Percentiles rank a stretch among this genome's conserved stretches.
phyloP scores from a whole-genome alignment of 1,140 invertebrate genomes.

The Pogonomyrmex californicus region DNA sequence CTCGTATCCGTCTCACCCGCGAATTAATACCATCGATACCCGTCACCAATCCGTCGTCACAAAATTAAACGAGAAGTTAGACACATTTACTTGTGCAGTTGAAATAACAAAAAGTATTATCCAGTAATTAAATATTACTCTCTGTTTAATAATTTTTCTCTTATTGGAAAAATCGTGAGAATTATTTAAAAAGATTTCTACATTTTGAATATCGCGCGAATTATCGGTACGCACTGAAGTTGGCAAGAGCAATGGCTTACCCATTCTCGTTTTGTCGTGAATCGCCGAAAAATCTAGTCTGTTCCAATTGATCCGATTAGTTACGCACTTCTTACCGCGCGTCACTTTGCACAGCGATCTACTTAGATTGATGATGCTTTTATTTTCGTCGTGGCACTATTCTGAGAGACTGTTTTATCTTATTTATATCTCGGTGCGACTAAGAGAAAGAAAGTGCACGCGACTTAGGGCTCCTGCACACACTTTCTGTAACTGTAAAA shows the following conservation, averaged over 20 bases:
- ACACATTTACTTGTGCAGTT: not conserved
- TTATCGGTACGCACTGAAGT: not conserved
- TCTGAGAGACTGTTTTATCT: conserved; percentile 32
- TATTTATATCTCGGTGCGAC: conserved; percentile 29
- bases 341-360: not conserved
- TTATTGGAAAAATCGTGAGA: not conserved
- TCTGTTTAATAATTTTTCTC: not conserved
- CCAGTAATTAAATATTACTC: not conserved
- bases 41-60: not conserved
- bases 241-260: not conserved
- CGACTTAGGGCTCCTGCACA: not conserved
- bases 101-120: not conserved
- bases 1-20: not conserved
- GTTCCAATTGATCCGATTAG: conserved; percentile 9
- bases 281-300: conserved; percentile 18
- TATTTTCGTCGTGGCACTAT: conserved; percentile 43
- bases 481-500: too few species aligned
- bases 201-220: conserved; percentile 1
- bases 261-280: not conserved
- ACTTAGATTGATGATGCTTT: conserved; percentile 26
- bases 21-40: not conserved
- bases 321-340: not conserved
- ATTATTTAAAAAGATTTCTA: not conserved
- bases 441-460: not conserved
- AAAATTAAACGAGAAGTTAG: not conserved